Conservation (phyloP, 2,888 invertebrate genomes). For the Leptinotarsa juncta region DNA sequence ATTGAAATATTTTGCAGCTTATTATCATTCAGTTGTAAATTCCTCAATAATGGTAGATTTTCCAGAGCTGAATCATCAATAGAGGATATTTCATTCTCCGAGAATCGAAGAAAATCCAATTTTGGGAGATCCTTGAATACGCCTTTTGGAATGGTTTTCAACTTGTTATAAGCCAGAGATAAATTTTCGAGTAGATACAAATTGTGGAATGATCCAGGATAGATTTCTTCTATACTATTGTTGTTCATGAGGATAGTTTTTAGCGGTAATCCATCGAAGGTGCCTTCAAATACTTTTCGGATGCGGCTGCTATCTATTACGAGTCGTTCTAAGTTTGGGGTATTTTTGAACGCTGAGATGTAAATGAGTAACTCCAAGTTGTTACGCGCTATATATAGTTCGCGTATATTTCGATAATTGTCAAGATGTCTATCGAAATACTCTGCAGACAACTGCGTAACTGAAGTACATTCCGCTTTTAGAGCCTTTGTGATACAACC, state of each 20-base stretch:
- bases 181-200: conserved; percentile 33
- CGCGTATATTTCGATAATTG: no score
- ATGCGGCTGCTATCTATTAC: neutral
- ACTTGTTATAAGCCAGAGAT: conserved; percentile 29
- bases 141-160: conserved; percentile 33
- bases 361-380: no score
- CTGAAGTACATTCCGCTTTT: no score
- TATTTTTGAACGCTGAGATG: neutral
- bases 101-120: conserved; percentile 29
- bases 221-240: conserved; percentile 32
- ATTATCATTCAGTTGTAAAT: conserved; percentile 16
- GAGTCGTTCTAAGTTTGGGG: neutral
- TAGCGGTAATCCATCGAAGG: conserved; percentile 35
- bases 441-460: no score
- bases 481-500: no score
- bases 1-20: neutral
- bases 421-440: no score
- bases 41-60: conserved; percentile 35
- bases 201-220: conserved; percentile 36
- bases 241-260: conserved; percentile 26
- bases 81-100: conserved; percentile 35
- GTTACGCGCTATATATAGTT: no score
- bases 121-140: conserved; percentile 35
- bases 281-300: conserved; percentile 14
- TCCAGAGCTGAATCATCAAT: conserved; percentile 38